Conservation (phyloP, 2,113 vertebrate species). For the Nannospalax galili region DNA sequence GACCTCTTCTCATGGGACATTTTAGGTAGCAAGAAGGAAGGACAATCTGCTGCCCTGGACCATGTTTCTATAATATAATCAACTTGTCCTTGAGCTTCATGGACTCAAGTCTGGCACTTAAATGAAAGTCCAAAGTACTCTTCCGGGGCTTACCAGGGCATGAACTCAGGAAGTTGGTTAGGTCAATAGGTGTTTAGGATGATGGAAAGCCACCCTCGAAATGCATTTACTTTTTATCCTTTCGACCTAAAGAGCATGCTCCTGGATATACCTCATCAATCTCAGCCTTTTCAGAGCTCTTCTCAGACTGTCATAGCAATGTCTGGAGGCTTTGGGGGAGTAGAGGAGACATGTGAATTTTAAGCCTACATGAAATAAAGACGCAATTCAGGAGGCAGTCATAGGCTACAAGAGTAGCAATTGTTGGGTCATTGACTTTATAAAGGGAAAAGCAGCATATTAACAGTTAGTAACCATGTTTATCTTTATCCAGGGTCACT, state of each 20-base stretch:
- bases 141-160: constrained; percentile 8
- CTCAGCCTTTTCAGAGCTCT: constrained; percentile 38
- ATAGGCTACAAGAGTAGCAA: not conserved
- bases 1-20: not conserved
- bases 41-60: not conserved
- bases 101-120: not conserved
- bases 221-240: constrained; percentile 65
- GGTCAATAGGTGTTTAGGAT: constrained; percentile 48
- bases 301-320: not conserved
- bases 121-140: not conserved
- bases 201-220: constrained; percentile 51
- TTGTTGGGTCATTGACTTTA: not conserved
- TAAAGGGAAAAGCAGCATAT: not conserved
- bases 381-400: not conserved
- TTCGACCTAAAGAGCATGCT: constrained; percentile 49
- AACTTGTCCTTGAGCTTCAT: not conserved
- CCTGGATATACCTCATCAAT: constrained; percentile 28
- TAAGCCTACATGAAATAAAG: not conserved
- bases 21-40: constrained; percentile 8
- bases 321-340: not conserved
- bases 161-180: not conserved
- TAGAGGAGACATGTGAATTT: accelerated
- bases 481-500: not conserved
- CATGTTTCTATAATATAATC: not conserved
- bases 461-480: not conserved